Evolutionary conservation across 2,888 invertebrate genomes (phyloP).

Genomic region (Tuberolachnus salignus): DNA sequence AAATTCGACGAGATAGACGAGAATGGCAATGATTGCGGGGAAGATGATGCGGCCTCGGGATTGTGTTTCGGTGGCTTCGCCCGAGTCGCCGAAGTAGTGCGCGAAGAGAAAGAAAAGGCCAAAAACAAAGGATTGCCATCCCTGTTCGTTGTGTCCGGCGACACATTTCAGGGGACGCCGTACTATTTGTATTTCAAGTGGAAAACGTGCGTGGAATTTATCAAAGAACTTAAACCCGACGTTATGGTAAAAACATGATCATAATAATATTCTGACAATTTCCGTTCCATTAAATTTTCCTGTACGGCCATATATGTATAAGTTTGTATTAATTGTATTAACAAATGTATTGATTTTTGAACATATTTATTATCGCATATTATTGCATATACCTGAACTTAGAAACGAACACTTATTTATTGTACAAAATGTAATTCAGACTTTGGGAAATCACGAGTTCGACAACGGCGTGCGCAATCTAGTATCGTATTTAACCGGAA

Average conservation of each 20-base stretch:
- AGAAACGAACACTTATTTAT: no score
- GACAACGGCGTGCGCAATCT: conserved; percentile 79
- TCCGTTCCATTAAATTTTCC: no score
- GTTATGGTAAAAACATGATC: conserved; percentile 77
- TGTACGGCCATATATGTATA: no score
- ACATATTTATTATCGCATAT: no score
- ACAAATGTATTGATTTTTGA: no score
- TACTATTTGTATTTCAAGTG: conserved; percentile 86
- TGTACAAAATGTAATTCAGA: conserved; percentile 71
- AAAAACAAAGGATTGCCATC: conserved; percentile 69
- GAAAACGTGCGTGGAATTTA: conserved; percentile 77
- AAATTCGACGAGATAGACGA: conserved; percentile 69
- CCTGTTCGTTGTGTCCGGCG: conserved; percentile 87
- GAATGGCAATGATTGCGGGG: conserved; percentile 68
- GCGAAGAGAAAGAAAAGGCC: conserved; percentile 65
- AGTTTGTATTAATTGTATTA: no score
- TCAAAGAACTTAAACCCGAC: conserved; percentile 82
- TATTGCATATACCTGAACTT: no score
- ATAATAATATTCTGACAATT: no score
- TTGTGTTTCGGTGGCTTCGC: conserved; percentile 87
- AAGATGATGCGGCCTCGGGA: conserved; percentile 61
- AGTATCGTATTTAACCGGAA: conserved; percentile 73
- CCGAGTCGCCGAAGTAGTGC: conserved; percentile 67
- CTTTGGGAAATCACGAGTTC: conserved; percentile 93
- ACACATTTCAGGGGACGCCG: conserved; percentile 87